Conservation (phyloP, 2,888 invertebrate genomes). For the Theodoxus fluviatilis region DNA sequence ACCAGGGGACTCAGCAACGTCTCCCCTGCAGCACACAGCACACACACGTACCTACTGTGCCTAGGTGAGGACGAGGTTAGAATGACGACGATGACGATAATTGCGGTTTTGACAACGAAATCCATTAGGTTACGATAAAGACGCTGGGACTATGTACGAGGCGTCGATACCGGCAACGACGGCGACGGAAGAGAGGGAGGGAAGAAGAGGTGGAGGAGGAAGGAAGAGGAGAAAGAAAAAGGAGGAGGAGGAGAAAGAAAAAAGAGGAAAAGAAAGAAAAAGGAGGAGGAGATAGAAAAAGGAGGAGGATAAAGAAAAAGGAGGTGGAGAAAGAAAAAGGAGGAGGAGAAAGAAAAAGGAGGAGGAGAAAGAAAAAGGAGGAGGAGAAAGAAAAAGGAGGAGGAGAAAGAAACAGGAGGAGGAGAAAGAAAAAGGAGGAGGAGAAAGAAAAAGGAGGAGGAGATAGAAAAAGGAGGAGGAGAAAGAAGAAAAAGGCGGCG, state of each 20-base stretch:
- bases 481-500: background rate
- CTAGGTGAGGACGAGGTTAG: no score
- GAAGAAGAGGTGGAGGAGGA: background rate
- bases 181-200: no score
- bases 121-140: no score
- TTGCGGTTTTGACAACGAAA: no score
- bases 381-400: background rate
- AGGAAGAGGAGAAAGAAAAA: background rate
- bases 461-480: background rate
- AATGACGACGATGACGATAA: no score
- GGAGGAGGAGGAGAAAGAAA: background rate
- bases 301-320: background rate
- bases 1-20: constrained; percentile 91
- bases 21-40: constrained; percentile 75
- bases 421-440: background rate
- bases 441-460: background rate
- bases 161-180: no score
- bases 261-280: background rate
- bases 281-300: background rate
- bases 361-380: no score
- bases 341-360: no score
- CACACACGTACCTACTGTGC: no score
- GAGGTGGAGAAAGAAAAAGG: background rate
- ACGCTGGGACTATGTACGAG: no score
- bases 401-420: background rate